Base-by-base conservation (phyloP, 2,888 invertebrate species). In the Ectemnius lituratus region DNA sequence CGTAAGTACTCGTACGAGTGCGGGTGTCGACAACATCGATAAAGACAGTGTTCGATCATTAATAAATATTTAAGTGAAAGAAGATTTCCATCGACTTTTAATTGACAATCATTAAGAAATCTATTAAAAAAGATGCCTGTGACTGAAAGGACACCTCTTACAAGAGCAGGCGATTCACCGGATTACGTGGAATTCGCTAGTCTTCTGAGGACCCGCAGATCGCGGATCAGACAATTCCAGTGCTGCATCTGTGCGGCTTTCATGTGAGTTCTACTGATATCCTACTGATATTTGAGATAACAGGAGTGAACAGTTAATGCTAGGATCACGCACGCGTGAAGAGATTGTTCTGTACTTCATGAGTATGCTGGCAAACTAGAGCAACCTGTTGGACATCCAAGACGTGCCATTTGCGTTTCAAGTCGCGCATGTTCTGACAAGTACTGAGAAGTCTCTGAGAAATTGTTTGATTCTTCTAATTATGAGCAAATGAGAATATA, bases 181-280 rank as follows among this genome's bases (percentile, higher is more conserved):
- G 87, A 88, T 60, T 92, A 92, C 81, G 91, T 92, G 2, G 93
- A 93, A 80, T 92, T 93, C 45, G 91, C 91, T 45, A 91, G 92
- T 27, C 87, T 92, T 4, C 88, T 92, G 46, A 89, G 92, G 49
- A 90, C 90, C 14, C 91, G 92, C 60, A 90, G 91, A 59, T 88
- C 87, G 11, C 91, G 90, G 83, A 88, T 93, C 78, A 91, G 91
- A 62, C 93, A 93, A 85, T 94, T 95, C 85, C 95, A 96, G 84
- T 96, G 95, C 87, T 95, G 94, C 80, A 91, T 96, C 59, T 95
- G 95, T 84, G 92, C 94, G 4, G 92, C 93, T 11, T 90, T 96
- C 70, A 89, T 96, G 96, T 96, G 91, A 94, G 95, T 93, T 93
- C 3, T 28, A 3, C 16, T 16, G 13, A 57, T 20, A 6, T 14